Conservation (phyloP, 2,888 invertebrate genomes). For the Caenorhabditis sp. region DNA sequence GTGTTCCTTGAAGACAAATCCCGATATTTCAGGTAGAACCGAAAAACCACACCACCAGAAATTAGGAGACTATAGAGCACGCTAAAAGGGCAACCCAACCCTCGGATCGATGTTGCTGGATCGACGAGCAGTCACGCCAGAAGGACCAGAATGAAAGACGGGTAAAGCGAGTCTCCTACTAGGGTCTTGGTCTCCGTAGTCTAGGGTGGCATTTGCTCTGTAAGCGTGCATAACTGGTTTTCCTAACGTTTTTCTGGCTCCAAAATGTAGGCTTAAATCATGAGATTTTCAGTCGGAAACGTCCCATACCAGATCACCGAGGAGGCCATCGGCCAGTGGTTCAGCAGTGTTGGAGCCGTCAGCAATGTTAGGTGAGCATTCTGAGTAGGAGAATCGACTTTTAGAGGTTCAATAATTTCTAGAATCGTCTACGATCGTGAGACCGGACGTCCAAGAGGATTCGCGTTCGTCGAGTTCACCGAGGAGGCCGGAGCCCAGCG, state of each 20-base stretch:
- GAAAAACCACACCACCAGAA: no score
- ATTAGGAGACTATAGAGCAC: background rate
- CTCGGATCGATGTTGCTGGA: no score
- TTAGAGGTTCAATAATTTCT: slow-evolving; percentile 30
- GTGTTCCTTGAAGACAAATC: slow-evolving; percentile 65
- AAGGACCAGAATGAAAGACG: no score
- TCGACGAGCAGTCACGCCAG: no score
- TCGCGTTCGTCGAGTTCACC: slow-evolving; percentile 82
- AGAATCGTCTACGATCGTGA: slow-evolving; percentile 82
- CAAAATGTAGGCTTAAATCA: background rate
- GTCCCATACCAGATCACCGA: slow-evolving; percentile 81
- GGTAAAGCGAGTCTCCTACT: slow-evolving; percentile 54
- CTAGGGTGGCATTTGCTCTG: slow-evolving; percentile 61
- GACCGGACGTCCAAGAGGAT: slow-evolving; percentile 82
- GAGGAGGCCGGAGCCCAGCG: slow-evolving; percentile 80
- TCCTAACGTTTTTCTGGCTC: background rate
- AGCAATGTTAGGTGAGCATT: slow-evolving; percentile 70
- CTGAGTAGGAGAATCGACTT: background rate
- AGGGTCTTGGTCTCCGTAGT: slow-evolving; percentile 50
- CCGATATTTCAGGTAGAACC: slow-evolving; percentile 69
- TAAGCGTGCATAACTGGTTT: slow-evolving; percentile 61
- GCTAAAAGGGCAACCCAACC: slow-evolving; percentile 20
- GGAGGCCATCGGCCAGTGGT: slow-evolving; percentile 80
- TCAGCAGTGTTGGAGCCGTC: slow-evolving; percentile 78
- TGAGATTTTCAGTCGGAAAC: slow-evolving; percentile 84